A percentile compares a stretch with the other conserved stretches of the same genome.
phyloP scores from a whole-genome alignment of 2,113 vertebrate genomes.

The Odontophorus gujanensis region DNA sequence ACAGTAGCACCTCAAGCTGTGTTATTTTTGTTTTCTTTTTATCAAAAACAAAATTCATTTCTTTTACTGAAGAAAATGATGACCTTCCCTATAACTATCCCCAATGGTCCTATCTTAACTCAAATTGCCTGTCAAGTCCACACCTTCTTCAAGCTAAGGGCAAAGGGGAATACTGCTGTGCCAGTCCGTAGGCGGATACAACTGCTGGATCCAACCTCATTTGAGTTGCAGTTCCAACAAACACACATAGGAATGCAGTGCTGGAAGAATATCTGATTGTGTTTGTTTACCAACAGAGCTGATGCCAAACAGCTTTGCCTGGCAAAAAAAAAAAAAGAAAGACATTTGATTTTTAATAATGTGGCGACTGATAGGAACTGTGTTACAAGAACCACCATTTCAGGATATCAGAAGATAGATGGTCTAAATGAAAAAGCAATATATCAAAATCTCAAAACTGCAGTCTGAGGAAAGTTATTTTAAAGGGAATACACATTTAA shows the following conservation, averaged over 20 bases:
- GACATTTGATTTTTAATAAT: slow-evolving; percentile 32
- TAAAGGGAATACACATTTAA: background rate
- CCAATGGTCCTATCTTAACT: background rate
- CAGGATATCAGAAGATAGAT: background rate
- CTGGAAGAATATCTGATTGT: slow-evolving; percentile 57
- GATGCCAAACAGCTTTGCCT: slow-evolving; percentile 46
- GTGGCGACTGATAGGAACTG: background rate
- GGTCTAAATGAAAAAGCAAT: slow-evolving; percentile 7
- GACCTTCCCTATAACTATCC: background rate
- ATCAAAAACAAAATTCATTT: background rate
- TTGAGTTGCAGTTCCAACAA: slow-evolving; percentile 34
- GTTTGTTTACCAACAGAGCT: slow-evolving; percentile 52
- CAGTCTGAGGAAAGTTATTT: background rate
- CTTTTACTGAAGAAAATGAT: background rate
- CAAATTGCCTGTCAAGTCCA: background rate
- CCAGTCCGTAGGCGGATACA: slow-evolving; percentile 24
- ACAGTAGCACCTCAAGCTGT: background rate
- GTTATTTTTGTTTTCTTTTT: background rate
- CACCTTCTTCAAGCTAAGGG: background rate
- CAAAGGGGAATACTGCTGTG: background rate
- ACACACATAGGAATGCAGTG: slow-evolving; percentile 36
- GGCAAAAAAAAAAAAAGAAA: background rate
- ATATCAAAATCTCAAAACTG: background rate
- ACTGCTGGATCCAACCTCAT: slow-evolving; percentile 23
- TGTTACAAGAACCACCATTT: slow-evolving; percentile 14